Base-by-base conservation (phyloP, 2,113 vertebrate species). In the Seriola dumerili region DNA sequence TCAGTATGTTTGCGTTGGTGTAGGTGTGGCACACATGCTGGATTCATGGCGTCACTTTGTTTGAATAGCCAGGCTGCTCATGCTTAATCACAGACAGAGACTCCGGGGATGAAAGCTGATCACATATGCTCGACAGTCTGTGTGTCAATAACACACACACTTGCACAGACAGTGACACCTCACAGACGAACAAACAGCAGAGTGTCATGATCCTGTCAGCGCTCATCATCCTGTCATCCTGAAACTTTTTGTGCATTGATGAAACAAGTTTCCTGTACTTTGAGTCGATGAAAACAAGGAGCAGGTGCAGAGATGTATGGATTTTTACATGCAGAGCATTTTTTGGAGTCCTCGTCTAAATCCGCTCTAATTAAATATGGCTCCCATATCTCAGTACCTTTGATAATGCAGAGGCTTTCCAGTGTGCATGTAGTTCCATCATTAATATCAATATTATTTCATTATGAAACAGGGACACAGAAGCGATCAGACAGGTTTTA, bases 101-200 rank as follows among this genome's bases (percentile, higher is more conserved):
- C 77, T 72, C 17, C 4, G 42, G 21, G 73, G 66, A 83, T 76
- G 74, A 76, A 58, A 74, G 71, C 79, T 23, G 54, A 80, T 81
- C 71, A 40, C 84, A 80, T 85, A 81, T 78, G 88, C 76, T 46
- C 12, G 32, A 59, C 88, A 80, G 81, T 69, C 85, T 81, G 88
- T 87, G 88, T 87, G 85, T 86, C 73, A 50, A 9, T 72, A 72
- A 76, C 81, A 79, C 65, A 57, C 62, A 74, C 68, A 70, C 34
- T 32, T 0, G 1, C 34, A 21, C 58, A 73, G 80, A 76, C 62
- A 71, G 38, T 11, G 29, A 48, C 81, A 75, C 73, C 63, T 85
- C 80, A 46, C 74, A 48, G 34, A 80, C 32, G 72, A 85, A 83
- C 64, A 82, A 85, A 82, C 83, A 76, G 21, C 58, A 76, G 55